Base-by-base conservation (phyloP, 2,888 invertebrate species). In the Hydraecia micacea region DNA sequence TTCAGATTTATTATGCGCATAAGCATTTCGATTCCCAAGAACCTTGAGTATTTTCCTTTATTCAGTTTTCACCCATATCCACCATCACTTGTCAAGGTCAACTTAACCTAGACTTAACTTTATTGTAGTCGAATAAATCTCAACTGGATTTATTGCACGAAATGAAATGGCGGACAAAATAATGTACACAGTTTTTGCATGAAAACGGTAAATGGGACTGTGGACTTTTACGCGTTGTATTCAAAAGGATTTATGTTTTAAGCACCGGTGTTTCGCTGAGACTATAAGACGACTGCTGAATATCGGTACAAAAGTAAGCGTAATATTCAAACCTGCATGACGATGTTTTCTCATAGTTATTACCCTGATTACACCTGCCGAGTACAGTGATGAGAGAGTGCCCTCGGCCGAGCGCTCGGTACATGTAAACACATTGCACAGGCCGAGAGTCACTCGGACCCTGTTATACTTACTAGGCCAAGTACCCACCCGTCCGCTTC, bases 111-210 rank as follows among this genome's bases (percentile, higher is more conserved):
- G 55, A 75, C 67, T 72, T 73, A 63, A 67, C n/a, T 83, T 88
- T 78, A 88, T 70, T 79, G 80, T 81, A 70, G 72, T 73, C 71
- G n/a, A 88, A 89, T 88, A 88, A 88, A 89, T 89, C 85, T 81
- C 62, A 39, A 76, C 73, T 63, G 62, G 60, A 70, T 83, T 89
- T 86, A 85, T 79, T 75, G 78, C 79, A n/a, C 15, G 36, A 68
- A 77, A 83, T 89, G 86, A 88, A 88, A 85, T 82, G 80, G 81
- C 52, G 80, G 81, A 81, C 84, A 80, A 75, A 84, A 83, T 80
- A 88, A 83, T 62, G 63, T 42, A 67, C 67, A 73, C 66, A 80
- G 65, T 73, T 75, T 80, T 83, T 76, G 68, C 55, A 62, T 73
- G 55, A 69, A 62, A 77, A 79, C 77, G 28, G 65, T 73, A 62